These are phyloP conservation scores for Copsychus sechellarum DNA, from an alignment of 2,113 vertebrate species.

Conservation along the genomic window DNA sequence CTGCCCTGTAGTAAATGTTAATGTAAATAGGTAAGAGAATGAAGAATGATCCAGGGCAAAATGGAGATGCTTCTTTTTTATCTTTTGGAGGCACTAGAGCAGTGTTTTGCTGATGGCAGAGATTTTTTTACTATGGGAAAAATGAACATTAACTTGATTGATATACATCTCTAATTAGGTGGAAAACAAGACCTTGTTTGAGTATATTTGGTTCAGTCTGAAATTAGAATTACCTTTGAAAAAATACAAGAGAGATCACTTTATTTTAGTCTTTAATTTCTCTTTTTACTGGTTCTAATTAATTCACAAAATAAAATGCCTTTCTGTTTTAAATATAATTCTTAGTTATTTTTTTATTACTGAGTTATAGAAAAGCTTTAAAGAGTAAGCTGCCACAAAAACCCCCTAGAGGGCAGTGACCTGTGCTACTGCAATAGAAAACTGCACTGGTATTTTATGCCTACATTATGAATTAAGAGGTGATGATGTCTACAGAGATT, in stretches of 20 bases:
- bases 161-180: not conserved
- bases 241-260: not conserved
- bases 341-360: constrained; percentile 27
- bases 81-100: not conserved
- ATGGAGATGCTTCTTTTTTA: not conserved
- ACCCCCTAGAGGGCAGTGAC: not conserved
- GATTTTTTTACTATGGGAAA: not conserved
- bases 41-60: not conserved
- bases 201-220: not conserved
- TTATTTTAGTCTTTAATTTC: constrained; percentile 12
- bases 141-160: not conserved
- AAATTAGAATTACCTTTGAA: constrained; percentile 12
- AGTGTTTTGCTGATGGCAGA: not conserved
- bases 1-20: not conserved
- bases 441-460: not conserved
- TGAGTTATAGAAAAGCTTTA: constrained; percentile 44
- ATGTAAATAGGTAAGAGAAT: not conserved
- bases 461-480: constrained; percentile 43
- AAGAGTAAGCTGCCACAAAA: not conserved
- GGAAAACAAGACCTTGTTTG: not conserved
- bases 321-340: not conserved
- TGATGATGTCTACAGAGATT: not conserved
- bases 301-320: not conserved
- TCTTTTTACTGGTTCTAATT: not conserved
- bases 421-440: not conserved